phyloP scores from a whole-genome alignment of 1,140 invertebrate genomes.

The Papilio aristodemus region DNA sequence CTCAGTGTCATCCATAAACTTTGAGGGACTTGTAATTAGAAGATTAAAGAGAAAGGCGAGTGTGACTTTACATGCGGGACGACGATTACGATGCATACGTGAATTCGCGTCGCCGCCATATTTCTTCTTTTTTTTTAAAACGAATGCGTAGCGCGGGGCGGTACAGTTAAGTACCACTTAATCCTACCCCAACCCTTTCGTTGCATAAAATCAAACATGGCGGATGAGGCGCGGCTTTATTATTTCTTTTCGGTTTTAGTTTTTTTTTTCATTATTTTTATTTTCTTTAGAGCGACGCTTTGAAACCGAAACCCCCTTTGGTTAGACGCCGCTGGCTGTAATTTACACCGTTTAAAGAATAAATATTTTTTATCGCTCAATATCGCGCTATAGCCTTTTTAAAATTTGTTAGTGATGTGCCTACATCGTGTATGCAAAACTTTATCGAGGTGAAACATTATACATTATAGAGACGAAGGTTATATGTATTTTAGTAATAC shows the following conservation, averaged over 20 bases:
- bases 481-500: not conserved
- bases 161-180: conserved; percentile 70
- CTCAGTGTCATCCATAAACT: conserved; percentile 46
- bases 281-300: conserved; percentile 63
- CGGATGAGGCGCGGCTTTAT: conserved; percentile 65
- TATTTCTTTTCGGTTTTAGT: conserved; percentile 67
- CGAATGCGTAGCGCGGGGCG: conserved; percentile 62
- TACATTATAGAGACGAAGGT: not conserved
- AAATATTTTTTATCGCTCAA: conserved; percentile 66
- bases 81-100: conserved; percentile 59
- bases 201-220: conserved; percentile 73
- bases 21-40: conserved; percentile 52
- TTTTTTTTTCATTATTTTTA: conserved; percentile 52
- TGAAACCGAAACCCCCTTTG: conserved; percentile 71
- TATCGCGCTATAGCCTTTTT: conserved; percentile 44
- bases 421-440: not conserved
- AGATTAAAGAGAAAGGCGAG: conserved; percentile 64
- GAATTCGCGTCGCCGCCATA: conserved; percentile 55
- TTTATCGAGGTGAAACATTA: not conserved
- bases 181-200: conserved; percentile 68
- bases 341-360: conserved; percentile 67
- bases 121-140: conserved; percentile 62
- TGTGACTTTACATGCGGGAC: conserved; percentile 43
- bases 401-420: conserved; percentile 9
- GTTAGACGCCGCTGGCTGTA: conserved; percentile 61